Conservation (phyloP, 2,113 vertebrate species). For the Oryzias woworae region DNA sequence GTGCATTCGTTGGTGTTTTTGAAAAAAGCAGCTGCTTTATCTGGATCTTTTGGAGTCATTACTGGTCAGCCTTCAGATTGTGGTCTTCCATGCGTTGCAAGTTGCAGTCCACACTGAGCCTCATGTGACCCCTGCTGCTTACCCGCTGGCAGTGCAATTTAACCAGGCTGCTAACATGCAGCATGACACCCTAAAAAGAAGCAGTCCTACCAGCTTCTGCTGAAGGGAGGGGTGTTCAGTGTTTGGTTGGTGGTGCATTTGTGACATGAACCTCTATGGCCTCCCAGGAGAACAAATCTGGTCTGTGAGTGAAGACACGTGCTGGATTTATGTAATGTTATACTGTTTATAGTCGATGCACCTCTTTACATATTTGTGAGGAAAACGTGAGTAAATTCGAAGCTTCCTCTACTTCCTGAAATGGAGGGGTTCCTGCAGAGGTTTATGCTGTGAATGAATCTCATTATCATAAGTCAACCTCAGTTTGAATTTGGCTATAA, state of each 20-base stretch:
- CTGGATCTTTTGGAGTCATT: slow-evolving; percentile 73
- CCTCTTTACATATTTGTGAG: slow-evolving; percentile 28
- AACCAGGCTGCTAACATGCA: slow-evolving; percentile 76
- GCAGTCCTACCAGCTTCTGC: slow-evolving; percentile 33
- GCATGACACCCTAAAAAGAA: slow-evolving; percentile 63
- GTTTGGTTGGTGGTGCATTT: slow-evolving; percentile 24
- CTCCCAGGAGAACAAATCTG: slow-evolving; percentile 53
- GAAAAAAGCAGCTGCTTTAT: slow-evolving; percentile 67
- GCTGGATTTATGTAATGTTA: slow-evolving; percentile 38
- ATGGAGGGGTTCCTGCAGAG: slow-evolving; percentile 43
- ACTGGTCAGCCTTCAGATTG: slow-evolving; percentile 70
- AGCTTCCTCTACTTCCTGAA: slow-evolving; percentile 47
- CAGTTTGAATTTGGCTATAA: slow-evolving; percentile 59
- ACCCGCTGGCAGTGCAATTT: slow-evolving; percentile 78
- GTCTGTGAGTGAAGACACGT: slow-evolving; percentile 22
- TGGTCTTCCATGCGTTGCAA: slow-evolving; percentile 73
- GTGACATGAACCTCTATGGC: slow-evolving; percentile 42
- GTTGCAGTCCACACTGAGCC: slow-evolving; percentile 70
- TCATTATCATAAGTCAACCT: slow-evolving; percentile 63
- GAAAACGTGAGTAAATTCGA: slow-evolving; percentile 20
- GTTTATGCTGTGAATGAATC: slow-evolving; percentile 50
- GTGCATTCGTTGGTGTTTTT: slow-evolving; percentile 30
- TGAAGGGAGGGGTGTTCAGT: neutral
- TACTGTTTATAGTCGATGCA: slow-evolving; percentile 34
- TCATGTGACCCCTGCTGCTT: slow-evolving; percentile 84